Base-by-base conservation (phyloP, 2,888 invertebrate species). In the Phalangium opilio region DNA sequence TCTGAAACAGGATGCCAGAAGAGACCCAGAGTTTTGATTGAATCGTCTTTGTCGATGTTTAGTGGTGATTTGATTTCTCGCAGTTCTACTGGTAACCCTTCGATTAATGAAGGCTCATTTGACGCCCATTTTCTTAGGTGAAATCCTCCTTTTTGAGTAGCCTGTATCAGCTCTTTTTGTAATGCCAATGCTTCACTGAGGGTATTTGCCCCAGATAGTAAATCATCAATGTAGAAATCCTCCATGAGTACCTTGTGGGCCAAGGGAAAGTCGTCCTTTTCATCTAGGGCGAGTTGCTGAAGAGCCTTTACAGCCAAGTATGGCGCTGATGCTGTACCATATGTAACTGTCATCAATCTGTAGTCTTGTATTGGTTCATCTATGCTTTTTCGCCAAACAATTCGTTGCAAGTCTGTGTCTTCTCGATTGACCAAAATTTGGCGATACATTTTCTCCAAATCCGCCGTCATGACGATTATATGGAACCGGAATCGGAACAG, bases 201-300 rank as follows among this genome's bases (percentile, higher is more conserved):
- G 11, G 54, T 49, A 15, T 47, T 19, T 2, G 50, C 50, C 11
- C 59, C 60, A 12, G 53, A 43, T 17, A 60, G 41, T 1, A 59
- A 44, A 49, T 63, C 62, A 43, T 64, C 61, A 11, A 64, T 57
- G 35, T 65, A 64, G 39, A 60, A 57, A 45, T 60, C 56, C 3
- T 50, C 33, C 10, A 19, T 19, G 11, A 58, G 47, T n/a, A 49
- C 45, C 32, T 51, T 15, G 3, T 54, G 38, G 7, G 53, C 56
- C 14, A 38, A 5, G 4, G 55, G 51, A 36, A 45, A 45, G 14
- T 43, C 46, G 7, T 41, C 7, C 19, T n/a, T 19, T 32, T 57
- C 54, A 15, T 61, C 58, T 1, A 49, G 27, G 5, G 27, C 27
- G 27, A 27, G 27, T 49, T 60, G 56, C 32, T 54, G 43, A 8